phyloP scores from a whole-genome alignment of 2,113 vertebrate genomes.

The Gymnorhina tibicen region DNA sequence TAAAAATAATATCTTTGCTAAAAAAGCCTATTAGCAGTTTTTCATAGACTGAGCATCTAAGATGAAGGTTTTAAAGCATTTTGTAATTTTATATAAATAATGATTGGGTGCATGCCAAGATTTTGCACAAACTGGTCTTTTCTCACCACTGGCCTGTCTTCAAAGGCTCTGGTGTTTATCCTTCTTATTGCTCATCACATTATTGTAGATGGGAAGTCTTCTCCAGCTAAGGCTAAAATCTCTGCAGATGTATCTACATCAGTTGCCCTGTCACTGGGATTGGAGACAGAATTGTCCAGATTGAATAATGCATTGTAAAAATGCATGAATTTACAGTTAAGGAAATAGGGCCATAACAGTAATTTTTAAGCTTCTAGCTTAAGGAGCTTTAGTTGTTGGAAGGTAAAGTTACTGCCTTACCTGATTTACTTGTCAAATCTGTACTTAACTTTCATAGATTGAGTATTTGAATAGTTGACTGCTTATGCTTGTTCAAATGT shows the following conservation, averaged over 20 bases:
- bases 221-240: neutral
- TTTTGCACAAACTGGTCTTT: neutral
- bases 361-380: neutral
- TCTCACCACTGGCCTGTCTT: neutral
- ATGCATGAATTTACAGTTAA: neutral
- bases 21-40: neutral
- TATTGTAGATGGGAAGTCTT: neutral
- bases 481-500: neutral
- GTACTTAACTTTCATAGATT: neutral
- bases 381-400: neutral
- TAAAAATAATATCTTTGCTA: neutral
- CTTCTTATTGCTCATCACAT: neutral
- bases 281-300: neutral
- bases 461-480: neutral
- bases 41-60: neutral
- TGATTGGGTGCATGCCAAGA: neutral
- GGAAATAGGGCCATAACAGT: neutral
- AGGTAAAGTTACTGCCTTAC: neutral
- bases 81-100: neutral
- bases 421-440: neutral
- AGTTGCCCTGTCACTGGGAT: neutral
- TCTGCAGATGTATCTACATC: neutral
- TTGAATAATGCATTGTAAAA: neutral
- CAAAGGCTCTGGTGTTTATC: neutral
- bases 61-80: neutral